Conservation (phyloP, 2,888 invertebrate species). For the Gymnocheta viridis region DNA sequence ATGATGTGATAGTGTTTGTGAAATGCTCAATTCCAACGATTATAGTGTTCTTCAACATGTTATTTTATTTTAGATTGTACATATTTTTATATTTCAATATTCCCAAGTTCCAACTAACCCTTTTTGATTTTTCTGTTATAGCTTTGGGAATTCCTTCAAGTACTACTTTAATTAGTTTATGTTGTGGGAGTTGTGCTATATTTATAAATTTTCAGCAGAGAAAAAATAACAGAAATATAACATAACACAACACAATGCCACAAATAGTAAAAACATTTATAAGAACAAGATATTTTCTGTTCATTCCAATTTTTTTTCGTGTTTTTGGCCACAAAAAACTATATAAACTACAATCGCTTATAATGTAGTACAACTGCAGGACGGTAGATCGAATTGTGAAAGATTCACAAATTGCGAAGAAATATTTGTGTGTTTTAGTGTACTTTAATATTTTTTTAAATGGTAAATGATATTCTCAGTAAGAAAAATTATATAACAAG, state of each 20-base stretch:
- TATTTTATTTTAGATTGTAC: not conserved
- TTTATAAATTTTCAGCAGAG: not conserved
- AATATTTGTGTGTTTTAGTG: too few relatives aligned
- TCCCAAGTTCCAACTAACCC: conserved; percentile 51
- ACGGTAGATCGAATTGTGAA: conserved; percentile 41
- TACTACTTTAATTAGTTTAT: conserved; percentile 69
- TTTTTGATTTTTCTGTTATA: conserved; percentile 34
- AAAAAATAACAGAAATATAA: conserved; percentile 22
- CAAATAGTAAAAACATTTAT: conserved; percentile 66
- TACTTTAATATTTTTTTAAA: too few relatives aligned
- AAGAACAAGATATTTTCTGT: conserved; percentile 55
- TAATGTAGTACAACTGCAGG: conserved; percentile 35
- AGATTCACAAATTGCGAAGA: too few relatives aligned
- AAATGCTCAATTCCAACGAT: too few relatives aligned
- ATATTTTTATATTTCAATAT: not conserved
- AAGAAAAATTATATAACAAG: too few relatives aligned
- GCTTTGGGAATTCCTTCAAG: conserved; percentile 64
- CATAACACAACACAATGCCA: conserved; percentile 47
- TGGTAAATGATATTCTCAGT: too few relatives aligned
- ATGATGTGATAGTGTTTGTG: too few relatives aligned
- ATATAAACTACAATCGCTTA: conserved; percentile 51
- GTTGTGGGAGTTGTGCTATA: conserved; percentile 68
- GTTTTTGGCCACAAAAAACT: conserved; percentile 41
- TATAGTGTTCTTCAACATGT: too few relatives aligned
- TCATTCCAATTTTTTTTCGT: conserved; percentile 24